Percentiles rank a stretch among this genome's conserved stretches.
Evolutionary conservation across 2,113 vertebrate genomes (phyloP).

Genomic region (Gasterosteus aculeatus): DNA sequence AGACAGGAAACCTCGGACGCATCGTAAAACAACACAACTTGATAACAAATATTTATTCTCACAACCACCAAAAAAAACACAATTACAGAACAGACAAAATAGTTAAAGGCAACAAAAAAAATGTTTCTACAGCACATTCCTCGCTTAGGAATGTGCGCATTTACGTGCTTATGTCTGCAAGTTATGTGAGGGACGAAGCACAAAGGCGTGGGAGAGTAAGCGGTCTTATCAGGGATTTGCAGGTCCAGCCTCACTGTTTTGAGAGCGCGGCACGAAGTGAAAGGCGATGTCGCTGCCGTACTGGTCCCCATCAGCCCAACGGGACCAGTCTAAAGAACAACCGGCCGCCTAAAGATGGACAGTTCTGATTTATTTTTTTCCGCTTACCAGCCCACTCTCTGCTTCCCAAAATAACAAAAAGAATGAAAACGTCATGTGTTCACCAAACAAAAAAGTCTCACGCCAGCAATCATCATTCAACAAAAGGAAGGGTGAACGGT

Average conservation of each 20-base stretch:
- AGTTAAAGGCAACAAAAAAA: constrained; percentile 7
- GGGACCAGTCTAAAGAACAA: constrained; percentile 34
- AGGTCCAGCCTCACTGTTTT: constrained; percentile 62
- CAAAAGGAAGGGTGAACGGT: constrained; percentile 15
- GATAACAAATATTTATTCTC: constrained; percentile 56
- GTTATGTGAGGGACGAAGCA: constrained; percentile 8
- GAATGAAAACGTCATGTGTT: not conserved
- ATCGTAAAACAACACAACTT: not conserved
- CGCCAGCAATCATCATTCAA: constrained; percentile 19
- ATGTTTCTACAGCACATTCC: constrained; percentile 30
- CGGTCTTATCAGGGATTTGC: constrained; percentile 71
- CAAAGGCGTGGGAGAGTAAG: constrained; percentile 39
- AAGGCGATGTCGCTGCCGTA: constrained; percentile 33
- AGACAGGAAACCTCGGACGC: not conserved
- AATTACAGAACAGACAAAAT: constrained; percentile 22
- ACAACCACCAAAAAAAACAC: not conserved
- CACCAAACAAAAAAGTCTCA: constrained; percentile 16
- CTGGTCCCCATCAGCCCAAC: constrained; percentile 35
- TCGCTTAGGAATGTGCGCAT: constrained; percentile 15
- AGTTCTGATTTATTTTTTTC: constrained; percentile 23
- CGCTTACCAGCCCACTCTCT: constrained; percentile 53
- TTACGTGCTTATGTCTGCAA: constrained; percentile 40
- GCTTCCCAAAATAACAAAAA: constrained; percentile 23
- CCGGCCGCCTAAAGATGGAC: constrained; percentile 50
- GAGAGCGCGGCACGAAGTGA: constrained; percentile 48